Evolutionary conservation across 2,113 vertebrate genomes (phyloP), one percentile per base, ranked within the genome.

Genomic region (Alligator mississippiensis): DNA sequence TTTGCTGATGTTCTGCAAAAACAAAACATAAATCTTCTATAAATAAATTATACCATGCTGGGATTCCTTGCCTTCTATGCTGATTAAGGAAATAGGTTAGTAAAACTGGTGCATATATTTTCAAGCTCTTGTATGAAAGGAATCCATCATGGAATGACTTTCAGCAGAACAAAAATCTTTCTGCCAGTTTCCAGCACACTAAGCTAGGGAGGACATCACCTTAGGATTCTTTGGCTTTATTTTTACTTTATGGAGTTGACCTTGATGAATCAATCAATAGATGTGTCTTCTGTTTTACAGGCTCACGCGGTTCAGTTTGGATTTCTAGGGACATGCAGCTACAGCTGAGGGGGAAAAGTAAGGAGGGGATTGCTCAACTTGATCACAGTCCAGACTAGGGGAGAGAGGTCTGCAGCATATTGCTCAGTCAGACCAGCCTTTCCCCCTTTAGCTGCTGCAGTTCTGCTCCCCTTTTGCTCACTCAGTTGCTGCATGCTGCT

Each of bases 1-100:
- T 89, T 83, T 83, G 72, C 74, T 54, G 80, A 89, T 58, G 79
- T 88, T 82, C 10, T 75, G 64, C 9, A 88, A 80, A 74, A 91
- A 0, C n/a, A 60, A 85, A 92, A 4, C 27, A 90, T 7, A 15
- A 75, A 58, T 72, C 84, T 82, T 84, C 63, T 30, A 61, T 58
- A 84, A 60, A 22, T 61, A 80, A 90, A 84, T 18, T 21, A 58
- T 64, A 54, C 54, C 66, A 91, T 61, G 54, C 16, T 34, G 17
- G 60, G 80, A 92, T 72, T 61, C 72, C 76, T 47, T 88, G 21
- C 87, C 34, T 34, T 75, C 55, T 62, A 81, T 34, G 3, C 13
- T 3, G 2, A 0, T 60, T 78, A 80, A 16, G 1, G 21, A 19
- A 70, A 89, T 79, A 2, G 0, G 55, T 57, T 61, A 60, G 84